phyloP scores from a whole-genome alignment of 2,888 invertebrate species.

The Rotaria magnacalcarata region DNA sequence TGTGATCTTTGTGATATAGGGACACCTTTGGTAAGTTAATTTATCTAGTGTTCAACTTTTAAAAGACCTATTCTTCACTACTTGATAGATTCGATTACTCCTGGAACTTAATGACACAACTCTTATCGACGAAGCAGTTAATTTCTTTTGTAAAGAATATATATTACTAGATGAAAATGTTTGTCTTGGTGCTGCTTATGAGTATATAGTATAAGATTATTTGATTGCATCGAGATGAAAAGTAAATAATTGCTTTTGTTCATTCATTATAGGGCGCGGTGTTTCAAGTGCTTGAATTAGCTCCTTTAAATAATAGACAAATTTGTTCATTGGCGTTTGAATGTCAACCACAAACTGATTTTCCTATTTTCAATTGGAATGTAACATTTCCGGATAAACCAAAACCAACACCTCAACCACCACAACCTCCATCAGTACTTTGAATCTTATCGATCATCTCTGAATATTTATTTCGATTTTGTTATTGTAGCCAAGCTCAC shows the following conservation, averaged over 20 bases:
- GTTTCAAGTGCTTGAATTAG: neutral
- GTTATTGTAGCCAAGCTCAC: constrained; percentile 42
- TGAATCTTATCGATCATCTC: neutral
- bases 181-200: constrained; percentile 30
- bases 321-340: constrained; percentile 10
- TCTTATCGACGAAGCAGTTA: neutral
- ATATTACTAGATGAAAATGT: constrained; percentile 22
- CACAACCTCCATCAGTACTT: neutral
- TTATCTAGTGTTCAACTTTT: neutral
- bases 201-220: neutral
- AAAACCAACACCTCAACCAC: neutral
- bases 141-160: neutral
- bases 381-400: constrained; percentile 48
- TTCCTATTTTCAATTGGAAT: constrained; percentile 50
- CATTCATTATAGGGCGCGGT: neutral
- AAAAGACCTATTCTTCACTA: neutral
- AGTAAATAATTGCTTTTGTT: too few relatives aligned
- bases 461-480: neutral
- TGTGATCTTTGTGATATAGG: neutral
- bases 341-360: neutral
- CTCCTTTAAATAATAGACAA: constrained; percentile 13
- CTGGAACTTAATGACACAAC: neutral
- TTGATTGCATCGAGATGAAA: too few relatives aligned
- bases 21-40: neutral
- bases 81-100: neutral